Base-by-base conservation (phyloP, 1,140 invertebrate species). In the Cyphomyrmex costatus region DNA sequence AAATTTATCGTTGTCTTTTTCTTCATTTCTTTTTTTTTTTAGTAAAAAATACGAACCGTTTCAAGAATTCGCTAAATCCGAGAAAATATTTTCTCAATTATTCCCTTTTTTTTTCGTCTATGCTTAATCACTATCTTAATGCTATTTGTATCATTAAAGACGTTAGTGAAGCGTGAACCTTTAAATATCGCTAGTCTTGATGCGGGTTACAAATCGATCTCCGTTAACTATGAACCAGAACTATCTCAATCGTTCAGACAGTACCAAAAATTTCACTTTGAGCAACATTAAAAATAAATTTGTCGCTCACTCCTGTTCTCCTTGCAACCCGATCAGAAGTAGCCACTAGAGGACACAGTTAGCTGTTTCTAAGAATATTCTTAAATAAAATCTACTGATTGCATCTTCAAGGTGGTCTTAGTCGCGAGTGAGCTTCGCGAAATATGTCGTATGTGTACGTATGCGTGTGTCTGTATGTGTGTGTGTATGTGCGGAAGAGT, bases 131-230 rank as follows among this genome's bases (percentile, higher is more conserved):
- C 86, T 91, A 90, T 49, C 87, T 86, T 91, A 86, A 84, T 36
- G 58, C 89, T 93, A 92, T 46, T 87, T 92, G 88, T 92, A 93
- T 93, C 91, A 85, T 91, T 93, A 93, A 82, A 95, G 90, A 95
- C 92, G 93, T 95, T 95, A 95, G 93, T 95, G 92, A 95, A 95
- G 94, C 93, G 93, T 94, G 93, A 95, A 93, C 93, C 91, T 94
- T 93, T 94, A 95, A 95, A 94, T 95, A 95, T 87, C 90, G 94
- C 94, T 94, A 95, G 94, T 95, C 94, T 95, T 94, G 94, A 95
- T 93, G 82, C 93, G 90, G 93, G 93, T 95, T 95, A 95, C 94
- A 95, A 94, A 90, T 93, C 71, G 74, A 90, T 82, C 77, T 87
- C 83, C 85, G 66, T 71, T 71, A 78, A 88, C 53, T 46, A 66